phyloP scores from a whole-genome alignment of 2,888 invertebrate species.

The Aspidapion aeneum region DNA sequence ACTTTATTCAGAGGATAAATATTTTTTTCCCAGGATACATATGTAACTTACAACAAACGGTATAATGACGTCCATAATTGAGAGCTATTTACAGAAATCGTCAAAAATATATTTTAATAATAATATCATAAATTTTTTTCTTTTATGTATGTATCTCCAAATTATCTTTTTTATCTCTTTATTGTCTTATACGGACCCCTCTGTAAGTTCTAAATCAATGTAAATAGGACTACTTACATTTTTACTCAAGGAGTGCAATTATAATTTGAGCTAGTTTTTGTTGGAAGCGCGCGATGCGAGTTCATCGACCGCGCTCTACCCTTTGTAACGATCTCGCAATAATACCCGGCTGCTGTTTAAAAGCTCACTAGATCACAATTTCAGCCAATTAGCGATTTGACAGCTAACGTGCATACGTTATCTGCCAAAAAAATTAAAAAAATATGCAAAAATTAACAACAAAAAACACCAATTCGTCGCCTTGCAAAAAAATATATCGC shows the following conservation, averaged over 20 bases:
- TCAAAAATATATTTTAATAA: no score
- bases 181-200: no score
- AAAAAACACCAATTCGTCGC: neutral
- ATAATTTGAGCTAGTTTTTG: slow-evolving; percentile 30
- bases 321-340: neutral
- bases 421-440: slow-evolving; percentile 22
- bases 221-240: slow-evolving; percentile 30
- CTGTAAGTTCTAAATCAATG: no score
- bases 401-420: slow-evolving; percentile 6
- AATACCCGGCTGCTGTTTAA: neutral
- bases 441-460: slow-evolving; percentile 7
- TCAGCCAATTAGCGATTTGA: slow-evolving; percentile 21
- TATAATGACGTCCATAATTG: no score
- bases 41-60: no score
- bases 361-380: slow-evolving; percentile 5
- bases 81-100: no score
- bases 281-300: slow-evolving; percentile 19
- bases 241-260: slow-evolving; percentile 30
- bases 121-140: no score
- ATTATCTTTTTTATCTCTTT: no score
- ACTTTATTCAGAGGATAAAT: no score
- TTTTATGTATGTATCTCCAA: no score
- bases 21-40: no score
- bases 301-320: slow-evolving; percentile 25
- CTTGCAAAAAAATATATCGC: slow-evolving; percentile 23